Conservation (phyloP, 2,113 vertebrate genomes). For the Maccullochella peelii region DNA sequence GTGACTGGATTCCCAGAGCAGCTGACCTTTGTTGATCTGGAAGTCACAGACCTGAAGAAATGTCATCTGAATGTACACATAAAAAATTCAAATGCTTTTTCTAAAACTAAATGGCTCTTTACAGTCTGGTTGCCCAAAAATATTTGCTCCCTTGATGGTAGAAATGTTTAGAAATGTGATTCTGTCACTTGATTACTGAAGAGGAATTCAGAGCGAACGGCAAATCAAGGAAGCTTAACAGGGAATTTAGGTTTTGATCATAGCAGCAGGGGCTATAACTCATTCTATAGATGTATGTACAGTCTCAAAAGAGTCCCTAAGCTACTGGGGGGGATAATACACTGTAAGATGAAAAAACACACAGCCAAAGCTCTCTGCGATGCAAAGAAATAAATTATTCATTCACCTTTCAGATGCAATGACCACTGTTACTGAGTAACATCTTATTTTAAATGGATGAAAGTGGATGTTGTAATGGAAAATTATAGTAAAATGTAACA, state of each 20-base stretch:
- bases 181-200: neutral
- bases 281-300: conserved; percentile 35
- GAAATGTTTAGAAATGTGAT: neutral
- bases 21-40: neutral
- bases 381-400: conserved; percentile 27
- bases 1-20: neutral
- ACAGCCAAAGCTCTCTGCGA: conserved; percentile 19
- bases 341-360: conserved; percentile 23
- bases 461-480: conserved; percentile 2
- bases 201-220: neutral
- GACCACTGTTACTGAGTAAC: neutral
- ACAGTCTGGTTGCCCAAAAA: neutral
- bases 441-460: conserved; percentile 22
- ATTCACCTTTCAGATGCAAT: conserved; percentile 12
- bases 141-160: neutral
- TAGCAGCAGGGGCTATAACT: conserved; percentile 22
- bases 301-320: conserved; percentile 24
- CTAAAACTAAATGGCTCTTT: conserved; percentile 3
- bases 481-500: neutral
- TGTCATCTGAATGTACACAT: conserved; percentile 8
- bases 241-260: conserved; percentile 52
- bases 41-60: conserved; percentile 17
- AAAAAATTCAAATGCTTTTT: conserved; percentile 1
- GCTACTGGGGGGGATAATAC: conserved; percentile 2
- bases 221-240: conserved; percentile 17